Evolutionary conservation across 2,797 vertebrate genomes (phyloP).

Genomic region (Macropus fuliginosus): DNA sequence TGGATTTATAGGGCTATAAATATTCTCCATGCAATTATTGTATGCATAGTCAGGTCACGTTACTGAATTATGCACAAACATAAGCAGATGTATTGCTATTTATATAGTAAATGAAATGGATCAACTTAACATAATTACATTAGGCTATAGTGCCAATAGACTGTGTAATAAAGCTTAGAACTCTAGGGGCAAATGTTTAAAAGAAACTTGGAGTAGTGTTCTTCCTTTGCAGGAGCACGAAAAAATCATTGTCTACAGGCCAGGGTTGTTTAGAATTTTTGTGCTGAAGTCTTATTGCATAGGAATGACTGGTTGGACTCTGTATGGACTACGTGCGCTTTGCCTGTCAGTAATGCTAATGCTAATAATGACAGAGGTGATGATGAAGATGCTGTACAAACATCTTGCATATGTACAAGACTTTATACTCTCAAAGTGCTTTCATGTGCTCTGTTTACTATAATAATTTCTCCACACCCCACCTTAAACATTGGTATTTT

Average conservation of each 20-base stretch:
- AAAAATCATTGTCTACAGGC: slow-evolving; percentile 11
- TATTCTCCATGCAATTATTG: slow-evolving; percentile 80
- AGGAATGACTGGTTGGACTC: not conserved
- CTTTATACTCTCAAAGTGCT: not conserved
- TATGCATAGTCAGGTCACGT: slow-evolving; percentile 78
- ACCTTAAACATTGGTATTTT: slow-evolving; percentile 11
- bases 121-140: slow-evolving; percentile 81
- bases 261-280: slow-evolving; percentile 29
- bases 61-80: slow-evolving; percentile 80
- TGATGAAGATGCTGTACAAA: not conserved
- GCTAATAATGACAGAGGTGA: not conserved
- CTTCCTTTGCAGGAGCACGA: slow-evolving; percentile 29
- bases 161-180: slow-evolving; percentile 77
- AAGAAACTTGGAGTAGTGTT: not conserved
- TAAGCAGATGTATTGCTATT: slow-evolving; percentile 82
- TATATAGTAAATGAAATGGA: slow-evolving; percentile 80
- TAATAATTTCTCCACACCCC: not conserved
- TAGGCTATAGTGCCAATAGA: slow-evolving; percentile 79
- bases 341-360: not conserved
- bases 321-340: no score
- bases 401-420: not conserved
- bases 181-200: slow-evolving; percentile 67
- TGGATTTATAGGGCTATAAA: slow-evolving; percentile 78
- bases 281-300: slow-evolving; percentile 28
- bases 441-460: not conserved